A percentile compares a stretch with the other conserved stretches of the same genome.
phyloP scores from a whole-genome alignment of 1,140 invertebrate species.

The Trichomalopsis sarcophagae region DNA sequence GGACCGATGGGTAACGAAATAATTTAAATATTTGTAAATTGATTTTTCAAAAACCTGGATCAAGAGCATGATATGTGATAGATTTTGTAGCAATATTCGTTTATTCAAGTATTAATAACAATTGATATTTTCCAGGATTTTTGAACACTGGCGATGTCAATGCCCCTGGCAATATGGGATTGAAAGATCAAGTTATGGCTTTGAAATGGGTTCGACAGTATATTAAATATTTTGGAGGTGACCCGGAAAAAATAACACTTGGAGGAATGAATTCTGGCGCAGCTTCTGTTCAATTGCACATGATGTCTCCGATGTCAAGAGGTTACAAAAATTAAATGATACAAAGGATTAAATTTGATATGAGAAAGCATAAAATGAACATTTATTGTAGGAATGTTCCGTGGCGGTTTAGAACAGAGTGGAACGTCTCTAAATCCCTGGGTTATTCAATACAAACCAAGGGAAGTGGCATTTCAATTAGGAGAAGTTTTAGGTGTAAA shows the following conservation, averaged over 20 bases:
- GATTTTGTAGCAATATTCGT: too few species aligned
- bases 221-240: slow-evolving; percentile 5
- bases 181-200: slow-evolving; percentile 33
- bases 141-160: background rate
- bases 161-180: slow-evolving; percentile 21
- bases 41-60: too few species aligned
- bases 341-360: background rate
- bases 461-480: background rate
- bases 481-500: background rate
- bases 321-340: background rate
- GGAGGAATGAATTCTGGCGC: slow-evolving; percentile 8
- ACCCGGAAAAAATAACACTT: slow-evolving; percentile 9
- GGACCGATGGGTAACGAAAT: slow-evolving; percentile 76
- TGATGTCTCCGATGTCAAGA: background rate
- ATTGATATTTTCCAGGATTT: background rate
- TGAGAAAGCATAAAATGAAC: background rate
- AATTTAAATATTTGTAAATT: too few species aligned
- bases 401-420: background rate
- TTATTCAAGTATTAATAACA: too few species aligned
- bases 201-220: slow-evolving; percentile 1
- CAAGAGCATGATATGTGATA: too few species aligned
- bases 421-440: background rate
- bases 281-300: slow-evolving; percentile 17
- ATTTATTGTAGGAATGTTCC: background rate
- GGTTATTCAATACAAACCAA: background rate